phyloP scores from a whole-genome alignment of 2,888 invertebrate species.

The Agonopterix heracliana region DNA sequence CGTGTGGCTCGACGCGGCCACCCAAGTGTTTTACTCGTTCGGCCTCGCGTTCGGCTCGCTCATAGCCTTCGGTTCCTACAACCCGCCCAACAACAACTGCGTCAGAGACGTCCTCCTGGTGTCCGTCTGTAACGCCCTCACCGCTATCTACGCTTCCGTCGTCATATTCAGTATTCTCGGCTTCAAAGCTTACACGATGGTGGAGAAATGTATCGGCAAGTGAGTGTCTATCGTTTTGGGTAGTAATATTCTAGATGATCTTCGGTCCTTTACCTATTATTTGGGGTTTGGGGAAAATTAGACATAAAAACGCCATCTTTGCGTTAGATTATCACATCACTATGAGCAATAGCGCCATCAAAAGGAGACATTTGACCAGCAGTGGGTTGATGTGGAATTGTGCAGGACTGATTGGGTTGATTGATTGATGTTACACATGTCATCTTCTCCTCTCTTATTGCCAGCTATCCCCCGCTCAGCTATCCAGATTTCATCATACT shows the following conservation, averaged over 20 bases:
- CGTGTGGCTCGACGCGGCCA: conserved; percentile 97
- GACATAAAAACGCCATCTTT: too few relatives aligned
- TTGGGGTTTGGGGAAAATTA: too few relatives aligned
- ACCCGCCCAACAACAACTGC: conserved; percentile 95
- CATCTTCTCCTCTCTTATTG: too few relatives aligned
- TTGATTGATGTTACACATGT: too few relatives aligned
- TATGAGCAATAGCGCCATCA: too few relatives aligned
- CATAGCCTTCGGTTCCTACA: conserved; percentile 97
- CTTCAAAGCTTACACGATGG: conserved; percentile 95
- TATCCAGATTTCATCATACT: too few relatives aligned
- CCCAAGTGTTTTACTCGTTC: conserved; percentile 97
- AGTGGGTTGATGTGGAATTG: too few relatives aligned
- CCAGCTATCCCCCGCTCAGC: too few relatives aligned
- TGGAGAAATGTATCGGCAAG: conserved; percentile 85
- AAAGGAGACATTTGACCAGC: too few relatives aligned
- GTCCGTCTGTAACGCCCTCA: conserved; percentile 93
- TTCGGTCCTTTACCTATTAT: too few relatives aligned
- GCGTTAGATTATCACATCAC: too few relatives aligned
- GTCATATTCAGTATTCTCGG: conserved; percentile 97
- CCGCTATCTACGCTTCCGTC: conserved; percentile 95
- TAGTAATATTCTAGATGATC: neutral
- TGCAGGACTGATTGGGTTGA: too few relatives aligned
- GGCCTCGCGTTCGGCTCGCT: conserved; percentile 96
- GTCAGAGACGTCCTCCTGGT: conserved; percentile 93
- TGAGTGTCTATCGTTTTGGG: conserved; percentile 24